Percentiles rank a stretch among this genome's conserved stretches.
Conservation (phyloP, 2,888 invertebrate genomes). For the Ischnus inquisitorius region DNA sequence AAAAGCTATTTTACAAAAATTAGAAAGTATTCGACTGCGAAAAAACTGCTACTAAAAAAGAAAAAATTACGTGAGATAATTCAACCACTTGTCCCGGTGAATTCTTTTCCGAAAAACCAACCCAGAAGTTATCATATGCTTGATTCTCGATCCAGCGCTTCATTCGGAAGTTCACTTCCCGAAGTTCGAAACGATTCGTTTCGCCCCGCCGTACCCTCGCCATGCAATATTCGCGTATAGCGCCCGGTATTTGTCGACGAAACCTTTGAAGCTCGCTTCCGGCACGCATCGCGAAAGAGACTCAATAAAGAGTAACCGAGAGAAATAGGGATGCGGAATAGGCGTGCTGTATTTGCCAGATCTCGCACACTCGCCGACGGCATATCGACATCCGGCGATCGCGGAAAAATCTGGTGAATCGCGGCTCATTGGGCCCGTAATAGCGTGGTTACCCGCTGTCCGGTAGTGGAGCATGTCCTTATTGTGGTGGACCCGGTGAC, state of each 20-base stretch:
- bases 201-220: background rate
- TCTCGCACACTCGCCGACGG: slow-evolving; percentile 23
- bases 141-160: background rate
- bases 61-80: too few relatives aligned
- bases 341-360: background rate
- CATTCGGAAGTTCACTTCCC: background rate
- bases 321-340: background rate
- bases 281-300: slow-evolving; percentile 8
- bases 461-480: slow-evolving; percentile 79
- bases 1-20: too few relatives aligned
- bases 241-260: slow-evolving; percentile 7
- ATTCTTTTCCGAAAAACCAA: background rate
- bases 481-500: slow-evolving; percentile 79
- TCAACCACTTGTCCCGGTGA: too few relatives aligned
- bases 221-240: background rate
- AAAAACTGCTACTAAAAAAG: too few relatives aligned
- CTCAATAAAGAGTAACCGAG: background rate
- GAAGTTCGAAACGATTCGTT: background rate
- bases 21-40: too few relatives aligned
- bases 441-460: slow-evolving; percentile 84
- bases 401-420: slow-evolving; percentile 80
- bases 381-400: slow-evolving; percentile 75
- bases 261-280: slow-evolving; percentile 18
- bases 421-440: slow-evolving; percentile 84
- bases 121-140: background rate